Evolutionary conservation across 2,797 vertebrate species (phyloP).

Genomic region (Adelosebastes latens): DNA sequence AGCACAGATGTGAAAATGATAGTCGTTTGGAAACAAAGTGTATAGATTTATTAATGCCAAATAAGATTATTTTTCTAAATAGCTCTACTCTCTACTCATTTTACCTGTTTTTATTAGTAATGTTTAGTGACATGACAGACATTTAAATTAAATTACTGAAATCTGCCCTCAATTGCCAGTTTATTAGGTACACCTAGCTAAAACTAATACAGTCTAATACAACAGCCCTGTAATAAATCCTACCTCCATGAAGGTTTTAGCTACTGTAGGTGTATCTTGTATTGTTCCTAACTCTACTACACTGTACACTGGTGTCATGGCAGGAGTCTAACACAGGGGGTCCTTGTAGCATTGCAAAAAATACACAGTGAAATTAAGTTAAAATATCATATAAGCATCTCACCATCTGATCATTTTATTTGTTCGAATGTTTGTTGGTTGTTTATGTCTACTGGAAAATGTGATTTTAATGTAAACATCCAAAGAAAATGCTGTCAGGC

Average conservation of each 20-base stretch:
- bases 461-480: background rate
- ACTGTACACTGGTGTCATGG: constrained; percentile 21
- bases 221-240: background rate
- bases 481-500: background rate
- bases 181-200: background rate
- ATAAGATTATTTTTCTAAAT: background rate
- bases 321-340: constrained; percentile 55
- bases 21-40: background rate
- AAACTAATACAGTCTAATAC: background rate
- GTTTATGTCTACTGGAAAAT: background rate
- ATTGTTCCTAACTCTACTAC: background rate
- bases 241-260: background rate
- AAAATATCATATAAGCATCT: background rate
- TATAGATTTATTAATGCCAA: background rate
- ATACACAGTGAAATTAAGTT: background rate
- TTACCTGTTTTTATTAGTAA: background rate
- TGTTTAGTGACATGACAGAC: background rate
- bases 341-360: constrained; percentile 38
- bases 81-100: background rate
- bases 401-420: background rate
- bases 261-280: background rate
- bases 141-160: background rate
- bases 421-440: background rate
- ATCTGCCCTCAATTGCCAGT: background rate
- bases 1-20: background rate